Percentiles rank a stretch among this genome's conserved stretches.
These are phyloP conservation scores for Leptopterna dolabrata DNA, from an alignment of 2,888 invertebrate genomes.

Conservation along the genomic window DNA sequence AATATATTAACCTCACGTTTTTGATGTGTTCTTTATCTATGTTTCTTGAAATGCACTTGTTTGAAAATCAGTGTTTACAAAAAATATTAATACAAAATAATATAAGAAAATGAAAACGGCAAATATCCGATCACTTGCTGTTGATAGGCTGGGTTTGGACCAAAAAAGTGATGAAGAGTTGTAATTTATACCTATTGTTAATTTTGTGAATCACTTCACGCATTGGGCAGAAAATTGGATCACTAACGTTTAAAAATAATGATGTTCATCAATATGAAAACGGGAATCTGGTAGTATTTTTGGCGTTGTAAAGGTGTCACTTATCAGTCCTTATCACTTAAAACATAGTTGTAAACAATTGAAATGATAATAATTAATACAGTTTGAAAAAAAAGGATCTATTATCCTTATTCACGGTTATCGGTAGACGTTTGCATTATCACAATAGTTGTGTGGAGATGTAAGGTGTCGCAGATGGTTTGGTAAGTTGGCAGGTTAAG, in stretches of 20 bases:
- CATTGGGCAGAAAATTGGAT: constrained; percentile 23
- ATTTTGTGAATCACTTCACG: background rate
- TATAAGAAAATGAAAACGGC: constrained; percentile 30
- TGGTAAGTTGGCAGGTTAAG: background rate
- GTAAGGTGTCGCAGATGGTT: background rate
- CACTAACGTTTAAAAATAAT: background rate
- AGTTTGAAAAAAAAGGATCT: background rate
- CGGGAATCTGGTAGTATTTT: constrained; percentile 27
- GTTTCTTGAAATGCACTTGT: constrained; percentile 35
- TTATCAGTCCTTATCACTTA: constrained; percentile 43
- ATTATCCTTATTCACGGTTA: background rate
- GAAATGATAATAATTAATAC: background rate
- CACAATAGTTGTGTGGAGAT: background rate
- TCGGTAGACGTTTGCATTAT: background rate
- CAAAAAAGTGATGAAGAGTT: constrained; percentile 46
- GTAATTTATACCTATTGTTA: constrained; percentile 29
- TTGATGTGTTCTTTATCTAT: constrained; percentile 23
- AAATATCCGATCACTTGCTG: constrained; percentile 48
- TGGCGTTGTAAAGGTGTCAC: constrained; percentile 48
- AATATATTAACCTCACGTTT: constrained; percentile 46
- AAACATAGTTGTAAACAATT: constrained; percentile 16
- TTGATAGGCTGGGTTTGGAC: constrained; percentile 54
- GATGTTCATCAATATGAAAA: background rate
- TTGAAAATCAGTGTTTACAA: constrained; percentile 48
- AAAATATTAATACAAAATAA: constrained; percentile 29